Evolutionary conservation across 1,140 invertebrate genomes (phyloP).

Genomic region (Gryllus bimaculatus): DNA sequence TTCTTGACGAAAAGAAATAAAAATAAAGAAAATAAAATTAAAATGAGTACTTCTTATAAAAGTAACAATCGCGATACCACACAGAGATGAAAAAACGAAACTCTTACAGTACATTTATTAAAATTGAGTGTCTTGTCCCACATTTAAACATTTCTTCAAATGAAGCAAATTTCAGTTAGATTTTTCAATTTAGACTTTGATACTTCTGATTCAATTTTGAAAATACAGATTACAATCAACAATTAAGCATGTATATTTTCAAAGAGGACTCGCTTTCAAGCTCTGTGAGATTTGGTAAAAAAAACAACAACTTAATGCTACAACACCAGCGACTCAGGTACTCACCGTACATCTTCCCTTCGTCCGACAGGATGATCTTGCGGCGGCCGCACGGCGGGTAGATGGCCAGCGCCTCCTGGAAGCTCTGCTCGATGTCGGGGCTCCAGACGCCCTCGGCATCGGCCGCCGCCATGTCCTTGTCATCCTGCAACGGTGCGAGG

Average conservation of each 20-base stretch:
- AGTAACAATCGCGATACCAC: too few species aligned
- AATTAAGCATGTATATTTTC: not conserved
- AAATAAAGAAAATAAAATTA: too few species aligned
- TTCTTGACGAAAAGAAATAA: too few species aligned
- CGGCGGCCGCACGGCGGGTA: conserved; percentile 97
- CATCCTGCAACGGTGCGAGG: conserved; percentile 51
- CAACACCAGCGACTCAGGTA: conserved; percentile 28
- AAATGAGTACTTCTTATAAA: too few species aligned
- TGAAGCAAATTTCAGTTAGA: not conserved
- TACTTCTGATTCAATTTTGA: not conserved
- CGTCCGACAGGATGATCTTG: conserved; percentile 99
- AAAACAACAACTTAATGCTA: not conserved
- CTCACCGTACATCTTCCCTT: conserved; percentile 99
- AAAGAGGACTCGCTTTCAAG: not conserved
- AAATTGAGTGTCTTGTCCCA: too few species aligned
- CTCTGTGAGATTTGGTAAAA: not conserved
- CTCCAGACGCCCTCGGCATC: conserved; percentile 99
- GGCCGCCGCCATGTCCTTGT: conserved; percentile 78
- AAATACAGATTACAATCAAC: not conserved
- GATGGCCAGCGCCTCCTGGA: conserved; percentile 98
- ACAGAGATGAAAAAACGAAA: too few species aligned
- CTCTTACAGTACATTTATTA: too few species aligned
- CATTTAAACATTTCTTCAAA: too few species aligned
- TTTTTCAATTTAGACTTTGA: not conserved
- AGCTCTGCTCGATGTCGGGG: conserved; percentile 99